Evolutionary conservation across 2,797 vertebrate species (phyloP).

Genomic region (Lepidocolaptes lacrymiger): DNA sequence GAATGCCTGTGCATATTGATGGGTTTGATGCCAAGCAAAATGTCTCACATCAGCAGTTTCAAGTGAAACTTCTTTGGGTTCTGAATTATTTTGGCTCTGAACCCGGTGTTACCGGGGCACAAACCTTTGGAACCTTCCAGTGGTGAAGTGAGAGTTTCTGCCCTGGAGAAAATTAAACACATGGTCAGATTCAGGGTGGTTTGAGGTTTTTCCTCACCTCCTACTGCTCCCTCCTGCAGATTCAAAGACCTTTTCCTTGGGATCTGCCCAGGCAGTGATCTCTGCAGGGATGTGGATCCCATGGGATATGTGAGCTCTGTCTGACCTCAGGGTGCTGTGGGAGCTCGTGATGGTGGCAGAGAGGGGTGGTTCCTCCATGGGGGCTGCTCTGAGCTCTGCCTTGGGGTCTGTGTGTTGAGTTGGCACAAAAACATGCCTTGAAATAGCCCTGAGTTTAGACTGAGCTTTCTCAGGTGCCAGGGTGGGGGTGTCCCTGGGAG

Average conservation of each 20-base stretch:
- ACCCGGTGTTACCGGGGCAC: not conserved
- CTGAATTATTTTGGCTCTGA: not conserved
- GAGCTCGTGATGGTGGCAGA: not conserved
- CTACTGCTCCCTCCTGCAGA: not conserved
- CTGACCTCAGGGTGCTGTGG: rapidly evolving
- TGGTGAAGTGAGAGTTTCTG: not conserved
- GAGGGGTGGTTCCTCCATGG: rapidly evolving
- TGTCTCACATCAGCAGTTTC: not conserved
- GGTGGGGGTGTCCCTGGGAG: not conserved
- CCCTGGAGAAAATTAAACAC: not conserved
- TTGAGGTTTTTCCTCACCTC: not conserved
- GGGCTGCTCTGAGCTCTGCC: not conserved
- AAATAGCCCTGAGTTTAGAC: not conserved
- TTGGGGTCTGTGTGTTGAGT: not conserved
- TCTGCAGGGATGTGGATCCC: not conserved
- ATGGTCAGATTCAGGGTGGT: not conserved
- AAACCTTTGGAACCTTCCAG: not conserved
- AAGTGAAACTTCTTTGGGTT: rapidly evolving
- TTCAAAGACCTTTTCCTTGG: not conserved
- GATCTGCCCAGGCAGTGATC: not conserved
- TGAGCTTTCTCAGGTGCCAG: not conserved
- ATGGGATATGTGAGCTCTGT: not conserved
- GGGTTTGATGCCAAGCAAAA: not conserved
- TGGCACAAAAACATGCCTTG: not conserved
- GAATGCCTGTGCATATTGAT: not conserved